phyloP scores from a whole-genome alignment of 1,140 invertebrate species.

The Drosophila azteca region DNA sequence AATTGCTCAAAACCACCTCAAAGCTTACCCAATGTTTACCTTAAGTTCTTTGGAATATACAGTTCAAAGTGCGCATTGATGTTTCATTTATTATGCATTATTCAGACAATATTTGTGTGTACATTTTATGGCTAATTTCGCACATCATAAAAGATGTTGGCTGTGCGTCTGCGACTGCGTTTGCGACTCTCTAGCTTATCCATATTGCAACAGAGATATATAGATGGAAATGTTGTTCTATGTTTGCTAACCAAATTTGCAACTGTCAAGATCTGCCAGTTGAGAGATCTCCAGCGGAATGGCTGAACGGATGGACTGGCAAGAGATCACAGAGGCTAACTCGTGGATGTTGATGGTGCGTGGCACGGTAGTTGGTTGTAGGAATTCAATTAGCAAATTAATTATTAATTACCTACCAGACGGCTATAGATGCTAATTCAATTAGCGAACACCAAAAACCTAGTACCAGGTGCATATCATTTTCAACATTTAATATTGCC shows the following conservation, averaged over 20 bases:
- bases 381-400: conserved; percentile 67
- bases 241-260: conserved; percentile 60
- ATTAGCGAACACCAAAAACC: conserved; percentile 36
- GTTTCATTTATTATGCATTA: conserved; percentile 9
- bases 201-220: conserved; percentile 23
- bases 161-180: not conserved
- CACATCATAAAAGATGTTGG: conserved; percentile 67
- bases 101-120: conserved; percentile 1
- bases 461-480: conserved; percentile 24
- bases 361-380: conserved; percentile 64
- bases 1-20: too few species aligned
- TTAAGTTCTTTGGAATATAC: too few species aligned
- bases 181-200: conserved; percentile 17
- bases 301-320: conserved; percentile 29
- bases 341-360: conserved; percentile 42
- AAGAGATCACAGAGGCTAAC: conserved; percentile 59
- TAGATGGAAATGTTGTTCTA: conserved; percentile 19
- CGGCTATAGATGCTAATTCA: conserved; percentile 60
- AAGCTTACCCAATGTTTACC: too few species aligned
- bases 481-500: conserved; percentile 14
- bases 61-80: not conserved
- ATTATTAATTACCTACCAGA: conserved; percentile 68
- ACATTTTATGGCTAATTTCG: conserved; percentile 69
- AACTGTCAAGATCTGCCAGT: conserved; percentile 55
- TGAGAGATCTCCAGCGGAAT: conserved; percentile 6